Evolutionary conservation across 2,888 invertebrate genomes (phyloP), one percentile per base, ranked within the genome.

Genomic region (Drosophila mayaguana): DNA sequence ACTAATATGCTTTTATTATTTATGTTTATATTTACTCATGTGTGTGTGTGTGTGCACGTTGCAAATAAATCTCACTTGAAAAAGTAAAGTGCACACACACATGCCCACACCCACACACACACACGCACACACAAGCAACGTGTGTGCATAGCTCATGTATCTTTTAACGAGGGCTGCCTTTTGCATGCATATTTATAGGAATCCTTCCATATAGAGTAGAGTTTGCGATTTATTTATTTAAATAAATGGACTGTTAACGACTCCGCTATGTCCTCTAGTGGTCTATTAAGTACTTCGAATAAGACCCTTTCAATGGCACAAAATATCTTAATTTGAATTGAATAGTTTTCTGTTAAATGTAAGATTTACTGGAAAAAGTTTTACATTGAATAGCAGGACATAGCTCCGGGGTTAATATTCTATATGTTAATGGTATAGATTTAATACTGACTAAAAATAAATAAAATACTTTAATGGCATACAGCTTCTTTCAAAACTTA

Each of bases 1-100:
- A 88, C 81, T 88, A 90, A 90, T 83, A 83, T 88, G 83, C 73
- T 80, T 88, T 83, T 86, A 83, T 88, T 83, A 83, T 83, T 88
- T 78, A 88, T 83, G 67, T 70, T 79, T 73, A 67, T 76, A 64
- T 88, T 75, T 75, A 83, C 72, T 83, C 72, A 69, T 66, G 46
- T 74, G 46, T 70, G 73, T 56, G 72, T 66, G 46, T 74, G 46
- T 70, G 73, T 56, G 40, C 70, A 74, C 65, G 70, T 60, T 63
- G 75, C 80, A 86, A 88, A 86, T 83, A 80, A 88, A 88, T 88
- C 86, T 80, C 83, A 75, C 88, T 87, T 78, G 48, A 72, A 66
- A 56, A 67, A 55, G 63, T 63, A 62, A 56, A 63, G 63, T 61
- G 62, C 71, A 46, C 48, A 59, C 40, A 42, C 59, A 50, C 20